Evolutionary conservation across 2,113 vertebrate genomes (phyloP), one percentile per base, ranked within the genome.

Genomic region (Smithornis capensis): DNA sequence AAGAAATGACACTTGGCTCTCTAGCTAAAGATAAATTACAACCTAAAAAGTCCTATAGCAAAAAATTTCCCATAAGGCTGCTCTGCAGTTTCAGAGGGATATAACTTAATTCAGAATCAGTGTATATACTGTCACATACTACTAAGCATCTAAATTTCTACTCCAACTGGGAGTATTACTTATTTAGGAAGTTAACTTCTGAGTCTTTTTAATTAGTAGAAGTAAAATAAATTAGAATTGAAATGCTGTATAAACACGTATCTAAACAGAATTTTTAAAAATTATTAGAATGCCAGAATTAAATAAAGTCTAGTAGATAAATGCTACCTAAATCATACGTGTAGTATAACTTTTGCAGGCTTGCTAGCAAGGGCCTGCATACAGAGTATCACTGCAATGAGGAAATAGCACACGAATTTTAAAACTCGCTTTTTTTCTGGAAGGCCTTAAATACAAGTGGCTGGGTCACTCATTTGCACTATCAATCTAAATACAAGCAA

Each of bases 41-140:
- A 42, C 5, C 1, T 59, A 80, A 57, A n/a, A 1, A 3, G 23
- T 10, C 3, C 4, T 6, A 35, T 8, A 64, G 40, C 29, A 60
- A 5, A n/a, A 56, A 35, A 22, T 59, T 78, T 40, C 25, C 31
- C 17, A 4, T 42, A 71, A 52, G 2, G 19, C 50, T 78, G 49
- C 42, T 50, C 40, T 45, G 35, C 40, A 35, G 44, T 68, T 94
- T 74, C 52, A 71, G 12, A 50, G 17, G 28, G 37, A 69, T 56
- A 64, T 21, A 44, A 24, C 0, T 2, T 47, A n/a, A 89, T 14
- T 9, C 37, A 44, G 27, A 10, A 75, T 42, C 31, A 29, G 18
- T 13, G 12, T 2, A 1, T n/a, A 60, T 13, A 6, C 21, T 24
- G 17, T 37, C 45, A 27, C 0, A 0, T 13, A 57, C 27, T 80